These are phyloP conservation scores for Myrmecobius fasciatus DNA, from an alignment of 2,113 vertebrate genomes.

Conservation along the genomic window DNA sequence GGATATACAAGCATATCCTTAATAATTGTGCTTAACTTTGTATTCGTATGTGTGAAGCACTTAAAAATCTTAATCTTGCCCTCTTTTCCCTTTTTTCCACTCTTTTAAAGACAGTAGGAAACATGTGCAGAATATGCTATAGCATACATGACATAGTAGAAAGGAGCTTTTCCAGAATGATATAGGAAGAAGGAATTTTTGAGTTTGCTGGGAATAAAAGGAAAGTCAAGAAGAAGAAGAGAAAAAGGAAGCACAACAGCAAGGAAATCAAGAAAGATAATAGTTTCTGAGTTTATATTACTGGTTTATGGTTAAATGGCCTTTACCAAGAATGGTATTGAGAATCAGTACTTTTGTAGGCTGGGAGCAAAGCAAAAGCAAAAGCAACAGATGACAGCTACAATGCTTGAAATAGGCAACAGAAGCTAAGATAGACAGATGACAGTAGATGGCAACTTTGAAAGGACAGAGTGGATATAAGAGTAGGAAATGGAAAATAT, in stretches of 20 bases:
- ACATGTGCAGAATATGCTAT: not conserved
- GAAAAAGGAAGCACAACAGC: not conserved
- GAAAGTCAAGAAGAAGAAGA: not conserved
- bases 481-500: not conserved
- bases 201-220: not conserved
- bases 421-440: not conserved
- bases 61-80: not conserved
- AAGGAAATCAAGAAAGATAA: not conserved
- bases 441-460: not conserved
- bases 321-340: not conserved
- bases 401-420: not conserved
- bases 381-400: not conserved
- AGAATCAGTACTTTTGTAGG: not conserved
- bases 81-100: not conserved
- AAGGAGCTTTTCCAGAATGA: not conserved
- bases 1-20: not conserved
- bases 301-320: not conserved
- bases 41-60: not conserved
- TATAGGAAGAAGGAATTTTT: not conserved
- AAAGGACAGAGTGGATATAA: not conserved
- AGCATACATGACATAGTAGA: not conserved
- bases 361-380: not conserved
- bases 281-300: not conserved
- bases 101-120: not conserved
- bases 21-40: not conserved